Base-by-base conservation (phyloP, 2,888 invertebrate species). In the Ormyrus rosae region DNA sequence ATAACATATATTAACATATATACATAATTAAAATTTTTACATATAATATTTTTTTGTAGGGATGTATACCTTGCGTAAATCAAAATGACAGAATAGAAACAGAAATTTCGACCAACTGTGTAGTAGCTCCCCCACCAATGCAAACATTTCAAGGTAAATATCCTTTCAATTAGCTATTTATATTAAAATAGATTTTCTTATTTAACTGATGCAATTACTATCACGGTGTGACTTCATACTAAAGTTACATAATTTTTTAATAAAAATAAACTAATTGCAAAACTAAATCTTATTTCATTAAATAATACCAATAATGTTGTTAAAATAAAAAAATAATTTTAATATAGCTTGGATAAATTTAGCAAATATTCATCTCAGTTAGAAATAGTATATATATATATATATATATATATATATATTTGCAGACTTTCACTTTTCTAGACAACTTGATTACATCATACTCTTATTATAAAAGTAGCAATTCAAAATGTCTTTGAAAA, bases 91-190 rank as follows among this genome's bases (percentile, higher is more conserved):
- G 88, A 83, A 84, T 87, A 79, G 89, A 89, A 65, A 83, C 86
- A 75, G 90, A 90, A 82, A 85, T 88, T 70, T 84, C 86, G 58
- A 83, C 83, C 58, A 89, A 87, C 83, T 89, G 89, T 83, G 84
- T 88, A 80, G 86, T 89, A 84, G 87, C 87, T 60, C 88, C 89
- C 56, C 89, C 89, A 58, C 87, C 88, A 46, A 88, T 90, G 82
- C 90, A 88, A 84, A 80, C 86, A 81, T 90, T 89, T 83, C 89
- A 89, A 83, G 89, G 90, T 90, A 84, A 82, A 76, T 83, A 79
- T 76, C 19, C 34, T 74, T 77, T 74, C 68, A 65, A 64, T 81
- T 19, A 48, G 11, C 56, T 64, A 56, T 48, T 63, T 77, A 13
- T 13, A 56, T 68, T 19, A 61, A 72, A 73, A 65, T 55, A 69